These are phyloP conservation scores for Cremastinae sp. DNA, from an alignment of 2,888 invertebrate genomes.

Conservation along the genomic window DNA sequence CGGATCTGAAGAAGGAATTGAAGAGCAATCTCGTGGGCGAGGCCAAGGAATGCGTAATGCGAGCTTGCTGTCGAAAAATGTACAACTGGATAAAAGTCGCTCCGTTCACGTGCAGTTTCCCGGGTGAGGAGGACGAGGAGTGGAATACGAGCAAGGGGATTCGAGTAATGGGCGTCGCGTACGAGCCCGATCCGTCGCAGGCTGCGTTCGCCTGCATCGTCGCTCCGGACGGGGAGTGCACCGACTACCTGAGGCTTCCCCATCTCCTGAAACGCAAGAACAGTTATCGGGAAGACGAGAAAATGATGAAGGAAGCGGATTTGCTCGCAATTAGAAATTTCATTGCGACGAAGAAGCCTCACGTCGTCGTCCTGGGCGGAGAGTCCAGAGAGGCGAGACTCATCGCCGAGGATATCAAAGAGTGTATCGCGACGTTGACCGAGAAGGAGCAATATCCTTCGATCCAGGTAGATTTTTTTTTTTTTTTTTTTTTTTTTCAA, in stretches of 20 bases:
- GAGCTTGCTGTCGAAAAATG: constrained; percentile 90
- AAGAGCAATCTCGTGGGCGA: constrained; percentile 89
- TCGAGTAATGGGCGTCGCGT: constrained; percentile 92
- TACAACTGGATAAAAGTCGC: constrained; percentile 93
- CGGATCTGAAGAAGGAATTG: constrained; percentile 92
- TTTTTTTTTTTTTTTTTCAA: no score
- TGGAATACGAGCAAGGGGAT: constrained; percentile 92
- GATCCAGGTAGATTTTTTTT: no score
- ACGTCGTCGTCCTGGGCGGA: constrained; percentile 94
- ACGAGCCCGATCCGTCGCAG: constrained; percentile 89
- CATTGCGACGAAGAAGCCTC: constrained; percentile 92
- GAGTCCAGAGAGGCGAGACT: constrained; percentile 92
- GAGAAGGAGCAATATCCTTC: constrained; percentile 93
- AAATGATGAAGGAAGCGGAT: constrained; percentile 85
- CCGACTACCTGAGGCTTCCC: constrained; percentile 92
- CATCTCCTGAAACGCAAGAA: constrained; percentile 90
- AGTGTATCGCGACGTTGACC: constrained; percentile 86
- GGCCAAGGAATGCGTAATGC: constrained; percentile 90
- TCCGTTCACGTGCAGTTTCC: constrained; percentile 87
- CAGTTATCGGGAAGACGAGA: constrained; percentile 85
- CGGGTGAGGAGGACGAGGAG: constrained; percentile 86
- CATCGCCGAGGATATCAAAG: constrained; percentile 88
- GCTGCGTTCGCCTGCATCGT: constrained; percentile 93
- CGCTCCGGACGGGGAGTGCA: constrained; percentile 93
- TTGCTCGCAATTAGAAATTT: constrained; percentile 87